These are phyloP conservation scores for Cryptoblepharus egeriae DNA, from an alignment of 2,797 vertebrate genomes.

Conservation along the genomic window DNA sequence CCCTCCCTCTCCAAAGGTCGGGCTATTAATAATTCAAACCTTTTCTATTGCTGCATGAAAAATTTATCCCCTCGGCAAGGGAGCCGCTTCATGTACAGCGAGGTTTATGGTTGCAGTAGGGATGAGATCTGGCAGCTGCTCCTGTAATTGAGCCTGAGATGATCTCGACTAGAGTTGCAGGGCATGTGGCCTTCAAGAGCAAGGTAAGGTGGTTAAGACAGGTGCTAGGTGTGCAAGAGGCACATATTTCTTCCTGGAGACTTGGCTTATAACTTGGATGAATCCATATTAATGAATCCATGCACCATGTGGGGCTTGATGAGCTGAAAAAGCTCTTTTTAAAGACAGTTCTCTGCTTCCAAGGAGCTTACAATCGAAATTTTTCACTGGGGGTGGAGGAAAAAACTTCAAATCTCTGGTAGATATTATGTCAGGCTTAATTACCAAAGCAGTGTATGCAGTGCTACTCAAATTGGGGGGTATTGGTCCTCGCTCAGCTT, in stretches of 20 bases:
- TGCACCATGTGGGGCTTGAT: background rate
- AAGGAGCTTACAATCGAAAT: background rate
- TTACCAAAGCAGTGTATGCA: too few relatives aligned
- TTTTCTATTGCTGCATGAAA: constrained; percentile 63
- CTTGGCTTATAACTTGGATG: background rate
- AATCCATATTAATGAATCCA: background rate
- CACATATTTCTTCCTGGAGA: background rate
- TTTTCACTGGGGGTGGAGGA: background rate
- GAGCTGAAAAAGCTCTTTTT: background rate
- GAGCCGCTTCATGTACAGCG: background rate
- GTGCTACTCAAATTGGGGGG: too few relatives aligned
- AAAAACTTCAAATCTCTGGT: too few relatives aligned
- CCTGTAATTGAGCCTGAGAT: background rate
- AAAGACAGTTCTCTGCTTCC: background rate
- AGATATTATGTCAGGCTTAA: too few relatives aligned
- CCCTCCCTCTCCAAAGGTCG: background rate
- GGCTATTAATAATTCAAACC: constrained; percentile 71
- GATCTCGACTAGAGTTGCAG: too few relatives aligned
- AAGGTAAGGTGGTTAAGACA: background rate
- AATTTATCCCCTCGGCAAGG: constrained; percentile 53
- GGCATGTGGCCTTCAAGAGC: background rate
- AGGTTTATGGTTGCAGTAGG: background rate
- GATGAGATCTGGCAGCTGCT: background rate
- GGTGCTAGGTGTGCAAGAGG: accelerated
- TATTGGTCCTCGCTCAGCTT: too few relatives aligned